Conservation (phyloP, 2,113 vertebrate species). For the Callocephalon fimbriatum region DNA sequence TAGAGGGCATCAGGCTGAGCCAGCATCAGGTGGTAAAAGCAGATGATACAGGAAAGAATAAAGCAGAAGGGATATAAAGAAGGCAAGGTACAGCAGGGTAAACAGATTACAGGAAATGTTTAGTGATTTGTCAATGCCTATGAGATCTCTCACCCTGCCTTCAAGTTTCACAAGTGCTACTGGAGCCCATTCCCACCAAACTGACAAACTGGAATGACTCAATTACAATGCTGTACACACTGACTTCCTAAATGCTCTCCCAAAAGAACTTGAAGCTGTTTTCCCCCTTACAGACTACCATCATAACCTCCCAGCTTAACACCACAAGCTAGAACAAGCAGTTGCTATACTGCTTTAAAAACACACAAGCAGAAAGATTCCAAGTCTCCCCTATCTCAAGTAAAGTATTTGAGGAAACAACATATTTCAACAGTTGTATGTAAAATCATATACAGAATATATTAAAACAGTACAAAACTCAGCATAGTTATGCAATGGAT, state of each 20-base stretch:
- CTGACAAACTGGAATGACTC: not conserved
- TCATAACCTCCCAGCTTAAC: not conserved
- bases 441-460: not conserved
- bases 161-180: not conserved
- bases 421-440: not conserved
- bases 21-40: not conserved
- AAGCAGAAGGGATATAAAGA: not conserved
- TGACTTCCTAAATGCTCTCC: not conserved
- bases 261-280: not conserved
- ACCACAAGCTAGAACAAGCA: not conserved
- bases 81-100: not conserved
- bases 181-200: not conserved
- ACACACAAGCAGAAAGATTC: not conserved
- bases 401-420: not conserved
- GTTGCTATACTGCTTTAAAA: not conserved
- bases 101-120: not conserved
- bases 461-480: not conserved
- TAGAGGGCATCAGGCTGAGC: not conserved
- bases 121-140: not conserved
- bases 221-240: not conserved
- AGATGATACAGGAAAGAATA: not conserved
- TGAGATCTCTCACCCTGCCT: not conserved
- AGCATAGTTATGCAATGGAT: not conserved
- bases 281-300: not conserved
- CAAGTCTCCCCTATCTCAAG: not conserved